phyloP scores from a whole-genome alignment of 2,888 invertebrate genomes.

The Notocelia uddmanniana region DNA sequence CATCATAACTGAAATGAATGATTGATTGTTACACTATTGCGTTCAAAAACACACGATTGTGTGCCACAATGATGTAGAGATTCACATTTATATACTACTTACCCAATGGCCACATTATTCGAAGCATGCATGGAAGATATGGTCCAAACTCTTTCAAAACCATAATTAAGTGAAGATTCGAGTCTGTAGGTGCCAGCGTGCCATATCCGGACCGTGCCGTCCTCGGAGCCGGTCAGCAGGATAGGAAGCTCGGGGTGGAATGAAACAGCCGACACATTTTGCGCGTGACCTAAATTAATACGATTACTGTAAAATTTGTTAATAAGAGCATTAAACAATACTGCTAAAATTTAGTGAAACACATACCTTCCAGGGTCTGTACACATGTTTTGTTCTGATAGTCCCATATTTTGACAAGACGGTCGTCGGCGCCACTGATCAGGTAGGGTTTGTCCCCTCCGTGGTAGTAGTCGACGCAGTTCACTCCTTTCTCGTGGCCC shows the following conservation, averaged over 20 bases:
- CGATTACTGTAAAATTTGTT: constrained; percentile 6
- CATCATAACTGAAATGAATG: constrained; percentile 89
- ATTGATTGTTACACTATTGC: neutral
- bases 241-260: constrained; percentile 99
- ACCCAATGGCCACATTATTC: constrained; percentile 97
- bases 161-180: constrained; percentile 98
- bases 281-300: constrained; percentile 91
- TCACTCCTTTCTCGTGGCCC: constrained; percentile 99
- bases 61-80: constrained; percentile 5
- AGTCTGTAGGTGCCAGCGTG: constrained; percentile 99
- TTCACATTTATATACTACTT: constrained; percentile 55
- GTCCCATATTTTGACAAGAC: constrained; percentile 99
- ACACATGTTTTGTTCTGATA: constrained; percentile 99
- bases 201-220: constrained; percentile 99
- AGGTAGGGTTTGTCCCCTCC: constrained; percentile 99
- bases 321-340: neutral
- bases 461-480: constrained; percentile 99
- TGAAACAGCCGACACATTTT: constrained; percentile 97
- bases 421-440: constrained; percentile 99
- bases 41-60: neutral
- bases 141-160: constrained; percentile 99
- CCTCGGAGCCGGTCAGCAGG: constrained; percentile 98
- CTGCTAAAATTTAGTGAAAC: constrained; percentile 10
- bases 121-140: constrained; percentile 97
- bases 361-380: constrained; percentile 94